Evolutionary conservation across 2,113 vertebrate genomes (phyloP), one percentile per base, ranked within the genome.

Genomic region (Perccottus glenii): DNA sequence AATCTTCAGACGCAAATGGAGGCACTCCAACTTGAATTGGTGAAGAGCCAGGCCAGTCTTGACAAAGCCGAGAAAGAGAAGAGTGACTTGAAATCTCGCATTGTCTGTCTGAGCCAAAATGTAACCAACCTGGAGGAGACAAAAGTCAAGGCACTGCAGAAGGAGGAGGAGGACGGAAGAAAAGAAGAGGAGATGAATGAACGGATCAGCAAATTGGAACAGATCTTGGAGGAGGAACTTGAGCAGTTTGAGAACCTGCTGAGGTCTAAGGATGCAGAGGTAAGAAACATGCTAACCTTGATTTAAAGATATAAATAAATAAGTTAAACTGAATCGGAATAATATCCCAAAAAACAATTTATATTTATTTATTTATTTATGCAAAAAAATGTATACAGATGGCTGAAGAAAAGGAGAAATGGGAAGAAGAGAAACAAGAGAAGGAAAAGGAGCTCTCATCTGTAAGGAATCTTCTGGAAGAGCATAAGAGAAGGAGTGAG

Each of bases 181-280:
- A 92, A 86, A 44, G 75, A 92, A 55, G 66, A 82, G 2, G 86
- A 90, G 47, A 85, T 94, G 74, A 91, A 88, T 0, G 60, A 85
- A 40, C 88, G 84, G 78, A 77, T 90, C 0, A 87, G 84, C 82
- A 91, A 82, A 55, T 85, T 93, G 70, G 93, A 90, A 67, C 88
- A 91, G 60, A 60, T 71, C 36, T 67, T 89, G 1, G 89, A 91
- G 32, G 72, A 78, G 60, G 93, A 95, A 73, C 91, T 92, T 44
- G 80, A 92, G 60, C 88, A 73, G 52, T 93, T 93, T 79, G 86
- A 94, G 67, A 83, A 82, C 57, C 86, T 88, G 33, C 81, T 96
- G 8, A 89, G 92, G 73, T 73, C 75, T 16, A 95, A 89, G 67
- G 87, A 85, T 38, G 52, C 75, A 2, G 91, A 94, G 87, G 86